These are phyloP conservation scores for Ridgeia piscesae DNA, from an alignment of 1,140 invertebrate genomes.

Conservation along the genomic window DNA sequence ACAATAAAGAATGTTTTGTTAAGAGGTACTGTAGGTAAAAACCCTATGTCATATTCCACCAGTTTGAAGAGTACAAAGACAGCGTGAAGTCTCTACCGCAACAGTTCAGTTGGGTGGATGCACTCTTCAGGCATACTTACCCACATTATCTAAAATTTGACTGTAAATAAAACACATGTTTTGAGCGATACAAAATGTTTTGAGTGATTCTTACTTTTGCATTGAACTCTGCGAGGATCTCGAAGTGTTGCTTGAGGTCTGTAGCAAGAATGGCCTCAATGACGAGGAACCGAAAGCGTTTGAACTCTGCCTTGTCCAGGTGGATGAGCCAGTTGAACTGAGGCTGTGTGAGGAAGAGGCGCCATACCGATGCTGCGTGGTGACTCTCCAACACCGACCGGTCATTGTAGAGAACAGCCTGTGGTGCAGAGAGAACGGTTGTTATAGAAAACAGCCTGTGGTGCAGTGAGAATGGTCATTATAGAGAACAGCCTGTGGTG, in stretches of 20 bases:
- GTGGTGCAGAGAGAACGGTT: slow-evolving; percentile 21
- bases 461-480: neutral
- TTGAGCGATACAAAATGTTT: neutral
- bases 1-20: too few relatives aligned
- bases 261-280: slow-evolving; percentile 68
- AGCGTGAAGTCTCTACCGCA: neutral
- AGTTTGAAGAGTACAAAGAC: too few relatives aligned
- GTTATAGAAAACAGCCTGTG: slow-evolving; percentile 58
- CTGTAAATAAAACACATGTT: neutral
- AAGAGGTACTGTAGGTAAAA: too few relatives aligned
- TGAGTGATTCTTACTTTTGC: slow-evolving; percentile 45
- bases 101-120: neutral
- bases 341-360: slow-evolving; percentile 59
- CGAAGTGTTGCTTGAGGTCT: slow-evolving; percentile 68
- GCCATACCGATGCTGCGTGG: slow-evolving; percentile 67
- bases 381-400: slow-evolving; percentile 69
- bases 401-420: slow-evolving; percentile 69
- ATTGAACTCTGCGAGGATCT: slow-evolving; percentile 64
- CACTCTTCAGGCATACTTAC: slow-evolving; percentile 2
- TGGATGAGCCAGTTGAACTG: slow-evolving; percentile 63
- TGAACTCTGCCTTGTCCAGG: slow-evolving; percentile 65
- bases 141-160: neutral
- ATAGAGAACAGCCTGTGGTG: too few relatives aligned
- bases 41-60: too few relatives aligned
- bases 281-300: slow-evolving; percentile 63